Base-by-base conservation (phyloP, 23 tunicate genomes). In the Halocynthia roretzi region DNA sequence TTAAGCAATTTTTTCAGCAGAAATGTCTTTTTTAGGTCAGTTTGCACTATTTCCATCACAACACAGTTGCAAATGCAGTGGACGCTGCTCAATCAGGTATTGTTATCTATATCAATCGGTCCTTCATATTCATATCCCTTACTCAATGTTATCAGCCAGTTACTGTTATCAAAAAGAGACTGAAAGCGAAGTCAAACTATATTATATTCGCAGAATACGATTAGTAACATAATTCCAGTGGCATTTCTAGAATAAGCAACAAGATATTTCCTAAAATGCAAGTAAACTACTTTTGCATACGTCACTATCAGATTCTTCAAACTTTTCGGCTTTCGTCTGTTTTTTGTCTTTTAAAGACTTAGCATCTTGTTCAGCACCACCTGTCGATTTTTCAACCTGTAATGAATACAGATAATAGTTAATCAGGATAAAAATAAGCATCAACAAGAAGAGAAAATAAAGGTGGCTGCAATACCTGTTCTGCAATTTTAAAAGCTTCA, bases 401-500 rank as follows among this genome's bases (percentile, higher is more conserved):
- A 22, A 9, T 8, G 40, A 56, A 54, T 55, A 51, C 15, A 60
- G 40, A 14, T 17, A 10, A 2, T n/a, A 2, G 17, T 60, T 60
- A 60, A 17, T 17, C 17, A 2, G 1, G 44, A 31, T 31, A 31
- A 31, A 31, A 31, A 31, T 0, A 67, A 67, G 80, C 8, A 48
- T 72, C 48, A 54, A 2, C 18, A 55, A 10, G 2, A 77, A 77
- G 18, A 77, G 19, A 11, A 74, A 15, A 10, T 23, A 54, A 57
- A 20, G 5, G 11, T 56, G n/a, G 23, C 72, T 8, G 14, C 4
- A 20, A 0, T 7, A 80, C 87, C 80, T 95, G 92, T 50, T 89
- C 96, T 7, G 88, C 96, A 51, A 95, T 85, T 65, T 86, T 78
- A 67, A 95, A 95, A 6, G 99, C 99, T 75, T 89, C 88, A 66